phyloP scores from a whole-genome alignment of 2,113 vertebrate genomes.

The Porphyrio hochstetteri region DNA sequence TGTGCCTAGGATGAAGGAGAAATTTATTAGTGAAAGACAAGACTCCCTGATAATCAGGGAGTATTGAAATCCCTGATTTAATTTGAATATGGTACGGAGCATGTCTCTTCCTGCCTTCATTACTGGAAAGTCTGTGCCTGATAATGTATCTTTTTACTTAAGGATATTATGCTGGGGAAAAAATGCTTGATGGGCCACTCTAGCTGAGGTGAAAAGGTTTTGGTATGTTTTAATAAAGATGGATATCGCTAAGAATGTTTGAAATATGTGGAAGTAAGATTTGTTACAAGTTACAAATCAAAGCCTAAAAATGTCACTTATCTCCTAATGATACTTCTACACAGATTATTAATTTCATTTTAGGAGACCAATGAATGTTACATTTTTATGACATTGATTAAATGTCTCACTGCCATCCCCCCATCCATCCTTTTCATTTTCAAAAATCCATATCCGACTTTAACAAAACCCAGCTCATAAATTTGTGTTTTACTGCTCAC shows the following conservation, averaged over 20 bases:
- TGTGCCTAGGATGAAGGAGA: conserved; percentile 71
- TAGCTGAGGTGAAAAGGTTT: conserved; percentile 74
- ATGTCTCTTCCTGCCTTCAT: conserved; percentile 75
- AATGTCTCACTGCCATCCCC: conserved; percentile 73
- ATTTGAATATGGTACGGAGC: conserved; percentile 77
- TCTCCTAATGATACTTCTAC: conserved; percentile 84
- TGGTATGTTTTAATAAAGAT: conserved; percentile 81
- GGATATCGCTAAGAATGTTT: conserved; percentile 76
- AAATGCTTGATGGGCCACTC: conserved; percentile 67
- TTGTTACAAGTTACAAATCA: conserved; percentile 84
- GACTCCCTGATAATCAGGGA: conserved; percentile 80
- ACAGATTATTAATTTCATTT: conserved; percentile 88
- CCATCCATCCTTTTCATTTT: conserved; percentile 80
- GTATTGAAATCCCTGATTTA: conserved; percentile 80
- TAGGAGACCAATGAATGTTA: conserved; percentile 85
- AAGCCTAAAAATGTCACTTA: conserved; percentile 84
- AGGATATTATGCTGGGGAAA: conserved; percentile 64
- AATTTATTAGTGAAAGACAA: conserved; percentile 79
- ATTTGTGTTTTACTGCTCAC: conserved; percentile 72
- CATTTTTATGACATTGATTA: conserved; percentile 88
- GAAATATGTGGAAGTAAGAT: conserved; percentile 79
- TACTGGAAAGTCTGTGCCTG: conserved; percentile 72
- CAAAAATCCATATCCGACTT: conserved; percentile 77
- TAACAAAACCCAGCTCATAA: conserved; percentile 77
- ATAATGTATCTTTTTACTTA: conserved; percentile 74